These are phyloP conservation scores for Ophraella communa DNA, from an alignment of 2,888 invertebrate genomes.

Conservation along the genomic window DNA sequence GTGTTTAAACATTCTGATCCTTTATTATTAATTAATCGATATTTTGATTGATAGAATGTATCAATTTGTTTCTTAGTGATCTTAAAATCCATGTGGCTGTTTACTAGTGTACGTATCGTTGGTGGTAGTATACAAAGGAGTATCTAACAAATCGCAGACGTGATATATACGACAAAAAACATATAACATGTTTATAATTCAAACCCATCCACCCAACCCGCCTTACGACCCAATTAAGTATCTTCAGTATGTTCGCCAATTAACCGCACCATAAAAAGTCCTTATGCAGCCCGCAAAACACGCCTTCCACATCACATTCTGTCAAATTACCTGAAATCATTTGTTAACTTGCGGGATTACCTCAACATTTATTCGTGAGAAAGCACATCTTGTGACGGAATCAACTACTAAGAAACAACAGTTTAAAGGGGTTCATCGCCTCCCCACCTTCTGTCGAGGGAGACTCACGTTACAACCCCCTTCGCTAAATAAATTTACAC, in stretches of 20 bases:
- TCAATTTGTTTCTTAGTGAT: no score
- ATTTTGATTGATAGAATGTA: no score
- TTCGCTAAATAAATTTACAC: slow-evolving; percentile 30
- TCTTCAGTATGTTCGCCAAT: slow-evolving; percentile 5
- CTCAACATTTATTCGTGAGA: slow-evolving; percentile 40
- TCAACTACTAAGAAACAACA: slow-evolving; percentile 46
- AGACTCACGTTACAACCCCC: slow-evolving; percentile 18
- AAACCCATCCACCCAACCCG: slow-evolving; percentile 1
- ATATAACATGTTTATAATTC: not conserved
- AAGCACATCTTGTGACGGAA: slow-evolving; percentile 40
- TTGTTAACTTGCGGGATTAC: slow-evolving; percentile 46
- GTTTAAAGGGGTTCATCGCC: slow-evolving; percentile 40
- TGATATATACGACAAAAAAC: not conserved
- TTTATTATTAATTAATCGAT: no score
- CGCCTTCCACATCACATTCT: slow-evolving; percentile 27
- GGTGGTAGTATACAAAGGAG: not conserved
- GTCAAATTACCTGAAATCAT: slow-evolving; percentile 41
- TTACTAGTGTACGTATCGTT: no score
- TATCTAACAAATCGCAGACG: not conserved
- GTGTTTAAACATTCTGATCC: no score
- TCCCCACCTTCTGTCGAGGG: slow-evolving; percentile 15
- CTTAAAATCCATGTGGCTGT: no score
- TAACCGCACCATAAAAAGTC: slow-evolving; percentile 18
- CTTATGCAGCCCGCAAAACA: slow-evolving; percentile 20
- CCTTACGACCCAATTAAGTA: not conserved